Evolutionary conservation across 2,888 invertebrate species (phyloP), one percentile per base, ranked within the genome.

Genomic region (Emmelina monodactyla): DNA sequence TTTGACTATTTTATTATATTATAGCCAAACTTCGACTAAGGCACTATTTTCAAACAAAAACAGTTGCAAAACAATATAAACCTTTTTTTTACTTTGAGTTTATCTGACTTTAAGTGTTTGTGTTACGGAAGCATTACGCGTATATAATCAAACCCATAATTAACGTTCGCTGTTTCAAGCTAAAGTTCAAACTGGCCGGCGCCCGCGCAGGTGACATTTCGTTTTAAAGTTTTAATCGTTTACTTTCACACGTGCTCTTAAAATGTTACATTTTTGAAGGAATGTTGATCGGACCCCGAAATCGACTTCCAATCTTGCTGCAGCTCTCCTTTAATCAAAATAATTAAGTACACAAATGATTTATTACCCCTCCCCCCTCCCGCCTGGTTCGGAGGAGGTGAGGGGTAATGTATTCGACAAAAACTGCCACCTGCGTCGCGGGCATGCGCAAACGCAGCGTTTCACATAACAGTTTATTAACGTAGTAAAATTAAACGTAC

Each of bases 321-420:
- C 19, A 32, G 25, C 16, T 29, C 31, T 22, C 31, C 28, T 36
- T 29, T 36, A 28, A 36, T 36, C 36, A 36, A 36, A 36, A 32
- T 36, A 36, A 36, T 36, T 36, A 36, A 36, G 32, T 15, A 36
- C 29, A n/a, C 19, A 16, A 16, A 36, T 36, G 36, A 36, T 36
- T 36, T 32, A 36, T 36, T 33, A 22, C 25, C 25, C 11, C 6
- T 7, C n/a, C n/a, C n/a, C n/a, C n/a, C n/a, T n/a, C n/a, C n/a
- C n/a, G n/a, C n/a, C n/a, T n/a, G 19, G 9, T 19, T 19, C 14
- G 14, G 12, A 12, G 13, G 14, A 14, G 14, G 22, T 22, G 11
- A 2, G 13, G 12, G 14, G 11, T 16, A 34, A 12, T 13, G 28
- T 33, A 28, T 16, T 33, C 14, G 12, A 13, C 9, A 29, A n/a